phyloP scores from a whole-genome alignment of 2,797 vertebrate genomes.

The Poeciliopsis turneri region DNA sequence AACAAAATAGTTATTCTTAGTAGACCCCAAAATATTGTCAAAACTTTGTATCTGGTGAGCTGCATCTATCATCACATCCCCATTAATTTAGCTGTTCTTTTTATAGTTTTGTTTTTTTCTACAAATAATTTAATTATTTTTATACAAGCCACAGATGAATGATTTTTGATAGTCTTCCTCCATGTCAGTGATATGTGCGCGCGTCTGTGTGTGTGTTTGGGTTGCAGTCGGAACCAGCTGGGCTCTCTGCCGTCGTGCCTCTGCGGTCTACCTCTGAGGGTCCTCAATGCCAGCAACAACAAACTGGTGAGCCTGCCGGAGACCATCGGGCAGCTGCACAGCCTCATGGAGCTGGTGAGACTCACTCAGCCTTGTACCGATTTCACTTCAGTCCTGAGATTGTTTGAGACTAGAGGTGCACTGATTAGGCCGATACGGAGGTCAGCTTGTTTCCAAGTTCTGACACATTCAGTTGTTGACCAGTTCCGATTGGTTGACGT shows the following conservation, averaged over 20 bases:
- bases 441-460: background rate
- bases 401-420: background rate
- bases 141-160: background rate
- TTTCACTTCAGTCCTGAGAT: background rate
- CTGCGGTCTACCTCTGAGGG: constrained; percentile 92
- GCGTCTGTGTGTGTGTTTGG: constrained; percentile 38
- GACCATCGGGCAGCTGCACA: constrained; percentile 89
- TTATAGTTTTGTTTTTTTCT: background rate
- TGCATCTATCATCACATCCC: background rate
- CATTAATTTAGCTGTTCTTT: background rate
- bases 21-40: background rate
- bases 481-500: background rate
- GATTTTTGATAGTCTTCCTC: background rate
- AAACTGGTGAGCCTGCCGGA: constrained; percentile 93
- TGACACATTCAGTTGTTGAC: background rate
- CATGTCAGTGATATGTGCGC: background rate
- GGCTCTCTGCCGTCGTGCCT: constrained; percentile 89
- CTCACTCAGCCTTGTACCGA: no score
- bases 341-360: constrained; percentile 95
- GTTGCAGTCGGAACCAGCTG: constrained; percentile 93
- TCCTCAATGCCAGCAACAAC: constrained; percentile 98
- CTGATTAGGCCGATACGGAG: background rate
- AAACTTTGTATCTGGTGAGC: background rate
- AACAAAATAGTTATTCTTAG: background rate
- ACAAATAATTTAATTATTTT: background rate